These are phyloP conservation scores for Hyles euphorbiae DNA, from an alignment of 1,140 invertebrate genomes.

Conservation along the genomic window DNA sequence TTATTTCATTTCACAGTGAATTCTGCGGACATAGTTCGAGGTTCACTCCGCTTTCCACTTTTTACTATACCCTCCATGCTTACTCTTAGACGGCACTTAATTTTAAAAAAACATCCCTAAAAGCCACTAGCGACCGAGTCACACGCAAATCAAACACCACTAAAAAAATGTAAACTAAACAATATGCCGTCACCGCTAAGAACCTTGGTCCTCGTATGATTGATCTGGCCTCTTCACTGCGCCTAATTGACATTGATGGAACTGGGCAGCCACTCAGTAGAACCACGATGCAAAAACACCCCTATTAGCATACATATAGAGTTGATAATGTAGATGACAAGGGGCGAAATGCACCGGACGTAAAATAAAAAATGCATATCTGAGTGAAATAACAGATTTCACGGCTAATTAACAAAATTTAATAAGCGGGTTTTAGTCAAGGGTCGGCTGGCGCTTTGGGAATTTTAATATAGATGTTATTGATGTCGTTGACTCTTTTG, in stretches of 20 bases:
- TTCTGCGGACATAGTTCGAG: too few species aligned
- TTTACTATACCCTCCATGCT: too few species aligned
- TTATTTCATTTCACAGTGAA: too few species aligned
- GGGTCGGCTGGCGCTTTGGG: too few species aligned
- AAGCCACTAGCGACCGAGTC: too few species aligned
- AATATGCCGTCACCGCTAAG: slow-evolving; percentile 29
- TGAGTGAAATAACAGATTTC: slow-evolving; percentile 5
- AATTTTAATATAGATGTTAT: too few species aligned
- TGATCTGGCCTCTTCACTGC: slow-evolving; percentile 61
- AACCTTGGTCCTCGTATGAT: slow-evolving; percentile 39
- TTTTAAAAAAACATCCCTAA: too few species aligned
- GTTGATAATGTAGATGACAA: neutral
- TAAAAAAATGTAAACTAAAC: slow-evolving; percentile 43
- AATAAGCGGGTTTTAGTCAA: neutral
- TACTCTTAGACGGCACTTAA: too few species aligned
- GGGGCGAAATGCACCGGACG: neutral
- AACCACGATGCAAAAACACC: neutral
- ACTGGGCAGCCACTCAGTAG: slow-evolving; percentile 22
- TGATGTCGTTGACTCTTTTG: too few species aligned
- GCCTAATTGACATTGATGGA: slow-evolving; percentile 73
- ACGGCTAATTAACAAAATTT: neutral
- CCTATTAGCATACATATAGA: slow-evolving; percentile 4
- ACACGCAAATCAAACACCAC: too few species aligned
- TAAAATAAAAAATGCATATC: slow-evolving; percentile 13
- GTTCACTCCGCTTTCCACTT: too few species aligned